phyloP scores from a whole-genome alignment of 2,888 invertebrate genomes.

The Temnothorax ravouxi region DNA sequence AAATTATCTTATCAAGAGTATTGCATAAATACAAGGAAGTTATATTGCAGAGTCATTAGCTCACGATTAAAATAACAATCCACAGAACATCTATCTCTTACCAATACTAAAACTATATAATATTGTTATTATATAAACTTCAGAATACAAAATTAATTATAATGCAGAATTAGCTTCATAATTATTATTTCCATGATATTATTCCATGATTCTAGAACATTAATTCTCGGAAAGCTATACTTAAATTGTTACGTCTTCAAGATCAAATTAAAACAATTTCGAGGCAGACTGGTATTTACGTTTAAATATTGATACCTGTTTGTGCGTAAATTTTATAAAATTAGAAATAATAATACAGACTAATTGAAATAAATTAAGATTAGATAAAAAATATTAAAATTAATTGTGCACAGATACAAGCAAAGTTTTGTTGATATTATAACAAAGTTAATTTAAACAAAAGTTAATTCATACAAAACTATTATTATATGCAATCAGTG shows the following conservation, averaged over 20 bases:
- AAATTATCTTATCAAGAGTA: too few relatives aligned
- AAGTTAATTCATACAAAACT: too few relatives aligned
- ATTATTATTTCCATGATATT: background rate
- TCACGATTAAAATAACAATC: too few relatives aligned
- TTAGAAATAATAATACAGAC: background rate
- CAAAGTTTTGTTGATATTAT: background rate
- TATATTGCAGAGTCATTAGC: conserved; percentile 38
- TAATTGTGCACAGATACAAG: background rate
- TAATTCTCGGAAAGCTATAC: background rate
- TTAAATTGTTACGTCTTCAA: background rate
- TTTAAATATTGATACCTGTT: background rate
- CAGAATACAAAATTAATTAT: too few relatives aligned
- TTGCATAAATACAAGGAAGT: conserved; percentile 72
- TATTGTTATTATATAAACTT: background rate
- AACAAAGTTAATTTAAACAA: background rate
- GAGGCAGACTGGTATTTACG: too few relatives aligned
- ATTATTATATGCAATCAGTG: too few relatives aligned
- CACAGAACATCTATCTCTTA: too few relatives aligned
- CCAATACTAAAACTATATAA: conserved; percentile 42
- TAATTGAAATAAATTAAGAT: background rate
- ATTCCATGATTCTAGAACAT: background rate
- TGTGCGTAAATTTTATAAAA: background rate
- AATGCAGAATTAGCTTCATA: too few relatives aligned
- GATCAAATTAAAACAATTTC: background rate
- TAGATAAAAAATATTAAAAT: background rate